Evolutionary conservation across 2,113 vertebrate species (phyloP), one percentile per base, ranked within the genome.

Genomic region (Archocentrus centrarchus): DNA sequence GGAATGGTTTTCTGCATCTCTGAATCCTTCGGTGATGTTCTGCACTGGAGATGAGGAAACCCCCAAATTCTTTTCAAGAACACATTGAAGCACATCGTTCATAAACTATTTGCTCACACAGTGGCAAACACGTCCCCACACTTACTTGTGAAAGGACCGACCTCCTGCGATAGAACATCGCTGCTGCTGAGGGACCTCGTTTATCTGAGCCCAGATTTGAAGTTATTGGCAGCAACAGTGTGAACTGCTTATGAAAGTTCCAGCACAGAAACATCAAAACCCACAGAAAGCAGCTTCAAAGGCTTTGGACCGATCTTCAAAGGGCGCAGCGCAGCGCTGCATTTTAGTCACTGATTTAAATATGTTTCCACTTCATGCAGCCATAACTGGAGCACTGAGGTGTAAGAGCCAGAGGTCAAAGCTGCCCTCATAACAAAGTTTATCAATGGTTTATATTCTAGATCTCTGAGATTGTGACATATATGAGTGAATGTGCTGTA

Each of bases 221-320:
- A 68, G 47, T 24, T 70, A 70, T 30, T 70, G 64, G 64, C 64
- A 70, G 11, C 41, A 50, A 30, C 22, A 70, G 64, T 0, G 2
- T 68, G 64, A 68, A 41, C n/a, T 47, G 22, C 63, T 27, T 68
- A 47, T 68, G 63, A 70, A 70, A 70, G 64, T 70, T 70, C 24
- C 64, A 50, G 64, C 24, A 50, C 64, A 70, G 41, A 70, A 70
- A 70, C 41, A 70, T 70, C 41, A 50, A 70, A 70, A 70, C 41
- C 64, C 64, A 50, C 64, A 70, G 64, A 50, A 70, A 50, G 64
- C 64, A 50, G 64, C 64, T 50, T 70, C 64, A 70, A 70, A 70
- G 64, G 64, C 64, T 50, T 70, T 50, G 64, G 64, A 70, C 5
- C 14, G 15, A 70, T 70, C 64, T 70, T 70, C 64, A 70, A 70